Evolutionary conservation across 2,113 vertebrate genomes (phyloP).

Genomic region (Zosterops lateralis): DNA sequence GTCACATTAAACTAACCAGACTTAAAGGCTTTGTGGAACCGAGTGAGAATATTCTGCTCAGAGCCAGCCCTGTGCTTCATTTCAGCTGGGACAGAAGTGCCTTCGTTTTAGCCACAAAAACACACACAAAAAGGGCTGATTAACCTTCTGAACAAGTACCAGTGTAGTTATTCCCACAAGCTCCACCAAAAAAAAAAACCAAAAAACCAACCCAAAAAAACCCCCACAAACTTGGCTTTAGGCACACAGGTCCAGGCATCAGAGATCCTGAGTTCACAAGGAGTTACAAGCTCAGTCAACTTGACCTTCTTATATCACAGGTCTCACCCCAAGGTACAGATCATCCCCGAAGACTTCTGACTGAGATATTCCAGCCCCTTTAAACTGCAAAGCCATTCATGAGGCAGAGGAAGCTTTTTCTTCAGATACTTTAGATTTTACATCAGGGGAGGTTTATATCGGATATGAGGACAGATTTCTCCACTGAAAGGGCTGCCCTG

Average conservation of each 20-base stretch:
- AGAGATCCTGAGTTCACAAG: not conserved
- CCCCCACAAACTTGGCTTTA: not conserved
- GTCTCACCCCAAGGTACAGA: not conserved
- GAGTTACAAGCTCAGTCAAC: not conserved
- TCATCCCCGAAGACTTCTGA: not conserved
- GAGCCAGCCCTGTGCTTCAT: not conserved
- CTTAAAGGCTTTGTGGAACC: not conserved
- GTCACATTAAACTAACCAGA: not conserved
- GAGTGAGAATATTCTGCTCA: not conserved
- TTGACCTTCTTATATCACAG: not conserved
- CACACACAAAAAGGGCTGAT: not conserved
- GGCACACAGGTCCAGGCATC: not conserved
- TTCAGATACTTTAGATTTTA: not conserved
- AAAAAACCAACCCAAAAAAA: not conserved
- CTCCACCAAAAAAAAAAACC: not conserved
- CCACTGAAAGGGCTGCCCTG: not conserved
- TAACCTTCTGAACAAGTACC: not conserved
- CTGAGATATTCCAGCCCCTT: not conserved
- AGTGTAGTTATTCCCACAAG: not conserved
- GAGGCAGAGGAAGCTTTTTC: not conserved
- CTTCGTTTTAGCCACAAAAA: fast-evolving
- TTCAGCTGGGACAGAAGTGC: not conserved
- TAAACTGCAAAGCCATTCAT: not conserved
- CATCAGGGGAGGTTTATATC: fast-evolving
- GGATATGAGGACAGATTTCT: not conserved